These are phyloP conservation scores for Zalophus californianus DNA, from an alignment of 2,797 vertebrate genomes.

Conservation along the genomic window DNA sequence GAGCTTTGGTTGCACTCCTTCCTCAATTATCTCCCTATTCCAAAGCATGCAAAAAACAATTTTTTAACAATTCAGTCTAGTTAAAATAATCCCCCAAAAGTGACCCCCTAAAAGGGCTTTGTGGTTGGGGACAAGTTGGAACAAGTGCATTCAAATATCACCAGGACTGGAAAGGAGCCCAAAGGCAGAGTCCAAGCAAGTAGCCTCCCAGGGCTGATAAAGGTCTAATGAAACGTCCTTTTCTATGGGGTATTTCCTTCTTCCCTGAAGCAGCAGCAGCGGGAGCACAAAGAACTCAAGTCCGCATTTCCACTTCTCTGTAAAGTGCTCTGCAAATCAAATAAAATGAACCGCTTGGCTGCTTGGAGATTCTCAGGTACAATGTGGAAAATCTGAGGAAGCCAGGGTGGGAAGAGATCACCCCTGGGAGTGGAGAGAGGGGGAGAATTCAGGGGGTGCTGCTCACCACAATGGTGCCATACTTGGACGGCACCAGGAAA, in stretches of 20 bases:
- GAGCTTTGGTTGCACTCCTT: neutral
- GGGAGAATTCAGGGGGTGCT: neutral
- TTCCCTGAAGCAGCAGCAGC: neutral
- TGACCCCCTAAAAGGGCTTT: neutral
- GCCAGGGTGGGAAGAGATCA: neutral
- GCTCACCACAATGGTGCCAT: fast-evolving
- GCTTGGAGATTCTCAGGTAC: neutral
- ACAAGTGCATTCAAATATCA: neutral
- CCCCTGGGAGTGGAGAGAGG: fast-evolving
- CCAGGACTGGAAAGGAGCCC: neutral
- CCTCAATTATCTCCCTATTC: neutral
- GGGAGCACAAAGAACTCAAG: neutral
- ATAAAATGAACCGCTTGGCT: neutral
- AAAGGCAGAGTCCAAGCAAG: neutral
- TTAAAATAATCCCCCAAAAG: conserved; percentile 24
- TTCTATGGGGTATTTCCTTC: neutral
- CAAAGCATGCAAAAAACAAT: neutral
- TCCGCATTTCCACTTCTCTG: neutral
- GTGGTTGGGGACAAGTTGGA: neutral
- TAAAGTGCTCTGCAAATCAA: neutral
- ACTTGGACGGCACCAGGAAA: neutral
- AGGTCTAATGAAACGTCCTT: neutral
- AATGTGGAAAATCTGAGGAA: neutral
- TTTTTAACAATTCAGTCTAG: neutral
- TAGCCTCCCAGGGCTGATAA: neutral